Evolutionary conservation across 2,888 invertebrate species (phyloP).

Genomic region (Drosophila yooni): DNA sequence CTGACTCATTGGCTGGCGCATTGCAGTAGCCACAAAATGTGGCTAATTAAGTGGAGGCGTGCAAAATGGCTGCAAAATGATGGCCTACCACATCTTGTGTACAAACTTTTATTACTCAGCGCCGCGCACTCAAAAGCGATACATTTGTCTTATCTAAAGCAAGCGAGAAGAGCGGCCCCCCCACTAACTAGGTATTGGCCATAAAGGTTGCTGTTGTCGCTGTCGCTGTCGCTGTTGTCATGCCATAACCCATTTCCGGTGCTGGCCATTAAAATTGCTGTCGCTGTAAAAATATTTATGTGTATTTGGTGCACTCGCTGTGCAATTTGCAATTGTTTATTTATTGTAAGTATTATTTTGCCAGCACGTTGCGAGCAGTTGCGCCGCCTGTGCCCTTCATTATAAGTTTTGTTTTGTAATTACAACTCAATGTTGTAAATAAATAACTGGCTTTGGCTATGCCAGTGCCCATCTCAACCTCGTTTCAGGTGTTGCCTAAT

Average conservation of each 20-base stretch:
- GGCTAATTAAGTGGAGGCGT: slow-evolving; percentile 44
- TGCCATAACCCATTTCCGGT: slow-evolving; percentile 52
- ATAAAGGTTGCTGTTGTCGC: not conserved
- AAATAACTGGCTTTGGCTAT: slow-evolving; percentile 24
- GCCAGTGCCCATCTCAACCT: not conserved
- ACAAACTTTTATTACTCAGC: slow-evolving; percentile 36
- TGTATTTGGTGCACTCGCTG: slow-evolving; percentile 22
- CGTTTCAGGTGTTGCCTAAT: slow-evolving; percentile 50
- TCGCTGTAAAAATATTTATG: slow-evolving; percentile 3
- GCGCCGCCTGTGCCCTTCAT: slow-evolving; percentile 16
- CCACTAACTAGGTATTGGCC: not conserved
- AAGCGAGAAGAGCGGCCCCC: not conserved
- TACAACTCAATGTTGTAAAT: slow-evolving; percentile 36
- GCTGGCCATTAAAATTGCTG: slow-evolving; percentile 35
- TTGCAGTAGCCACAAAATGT: slow-evolving; percentile 48
- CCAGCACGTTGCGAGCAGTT: slow-evolving; percentile 6
- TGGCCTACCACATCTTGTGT: slow-evolving; percentile 28
- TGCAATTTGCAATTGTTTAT: slow-evolving; percentile 56
- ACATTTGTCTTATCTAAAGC: slow-evolving; percentile 46
- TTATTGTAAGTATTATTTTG: slow-evolving; percentile 31
- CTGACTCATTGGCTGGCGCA: slow-evolving; percentile 6
- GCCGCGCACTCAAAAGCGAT: not conserved
- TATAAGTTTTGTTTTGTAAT: slow-evolving; percentile 21
- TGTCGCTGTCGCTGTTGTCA: slow-evolving; percentile 2
- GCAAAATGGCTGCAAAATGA: slow-evolving; percentile 26